Conservation (phyloP, 2,797 vertebrate genomes). For the Myotis myotis region DNA sequence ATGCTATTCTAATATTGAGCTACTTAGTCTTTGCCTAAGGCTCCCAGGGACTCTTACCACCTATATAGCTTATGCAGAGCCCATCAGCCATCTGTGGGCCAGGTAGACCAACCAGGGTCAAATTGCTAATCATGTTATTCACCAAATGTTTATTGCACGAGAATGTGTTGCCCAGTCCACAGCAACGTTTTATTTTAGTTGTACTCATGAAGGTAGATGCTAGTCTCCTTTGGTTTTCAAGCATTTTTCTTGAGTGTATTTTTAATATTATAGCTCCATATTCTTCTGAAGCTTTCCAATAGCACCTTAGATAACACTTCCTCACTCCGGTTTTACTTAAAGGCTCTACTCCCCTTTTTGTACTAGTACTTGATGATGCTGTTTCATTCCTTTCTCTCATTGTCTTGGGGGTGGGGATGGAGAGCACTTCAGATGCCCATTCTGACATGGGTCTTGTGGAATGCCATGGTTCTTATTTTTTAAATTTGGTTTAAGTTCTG, state of each 20-base stretch:
- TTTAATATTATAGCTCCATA: background rate
- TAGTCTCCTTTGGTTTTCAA: constrained; percentile 4
- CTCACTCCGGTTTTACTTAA: background rate
- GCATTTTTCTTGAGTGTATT: background rate
- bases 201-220: background rate
- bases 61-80: background rate
- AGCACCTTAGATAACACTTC: background rate
- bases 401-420: background rate
- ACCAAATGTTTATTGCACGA: background rate
- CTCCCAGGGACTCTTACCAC: background rate
- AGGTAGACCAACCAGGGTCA: background rate
- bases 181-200: background rate
- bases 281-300: background rate
- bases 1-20: background rate
- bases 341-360: background rate
- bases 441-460: background rate
- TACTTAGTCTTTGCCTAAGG: background rate
- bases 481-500: constrained; percentile 44
- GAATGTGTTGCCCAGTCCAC: background rate
- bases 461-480: background rate
- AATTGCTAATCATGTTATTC: background rate
- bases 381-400: background rate
- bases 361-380: background rate
- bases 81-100: background rate
- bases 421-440: background rate